These are phyloP conservation scores for Camelus dromedarius DNA, from an alignment of 2,113 vertebrate genomes.

Conservation along the genomic window DNA sequence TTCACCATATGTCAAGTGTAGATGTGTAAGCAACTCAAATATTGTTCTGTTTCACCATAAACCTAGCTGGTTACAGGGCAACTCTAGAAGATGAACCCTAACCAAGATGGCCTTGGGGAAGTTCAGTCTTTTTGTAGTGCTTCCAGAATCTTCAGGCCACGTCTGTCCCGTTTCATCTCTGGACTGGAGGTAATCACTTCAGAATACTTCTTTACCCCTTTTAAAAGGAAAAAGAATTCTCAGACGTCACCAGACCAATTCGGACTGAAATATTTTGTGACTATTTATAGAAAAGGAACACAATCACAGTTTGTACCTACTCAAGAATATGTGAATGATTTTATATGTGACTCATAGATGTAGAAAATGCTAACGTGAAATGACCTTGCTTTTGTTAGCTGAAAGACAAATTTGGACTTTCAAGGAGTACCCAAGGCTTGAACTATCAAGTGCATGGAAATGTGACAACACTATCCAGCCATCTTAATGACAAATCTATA, in stretches of 20 bases:
- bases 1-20: neutral
- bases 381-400: neutral
- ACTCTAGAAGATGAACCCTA: accelerated
- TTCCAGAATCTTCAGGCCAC: neutral
- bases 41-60: neutral
- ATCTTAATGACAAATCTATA: neutral
- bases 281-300: neutral
- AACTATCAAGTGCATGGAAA: neutral
- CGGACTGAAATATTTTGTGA: neutral
- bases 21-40: neutral
- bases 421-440: neutral
- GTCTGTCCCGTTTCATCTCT: neutral
- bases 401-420: neutral
- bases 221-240: neutral
- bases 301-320: neutral
- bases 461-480: neutral
- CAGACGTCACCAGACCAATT: neutral
- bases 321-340: neutral
- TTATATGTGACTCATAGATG: neutral
- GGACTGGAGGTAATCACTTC: neutral
- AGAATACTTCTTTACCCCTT: neutral
- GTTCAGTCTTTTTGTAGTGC: neutral
- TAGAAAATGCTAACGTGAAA: neutral
- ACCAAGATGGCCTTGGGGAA: neutral
- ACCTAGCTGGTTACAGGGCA: neutral